Evolutionary conservation across 2,888 invertebrate species (phyloP), one percentile per base, ranked within the genome.

Genomic region (Eremobia ochroleuca): DNA sequence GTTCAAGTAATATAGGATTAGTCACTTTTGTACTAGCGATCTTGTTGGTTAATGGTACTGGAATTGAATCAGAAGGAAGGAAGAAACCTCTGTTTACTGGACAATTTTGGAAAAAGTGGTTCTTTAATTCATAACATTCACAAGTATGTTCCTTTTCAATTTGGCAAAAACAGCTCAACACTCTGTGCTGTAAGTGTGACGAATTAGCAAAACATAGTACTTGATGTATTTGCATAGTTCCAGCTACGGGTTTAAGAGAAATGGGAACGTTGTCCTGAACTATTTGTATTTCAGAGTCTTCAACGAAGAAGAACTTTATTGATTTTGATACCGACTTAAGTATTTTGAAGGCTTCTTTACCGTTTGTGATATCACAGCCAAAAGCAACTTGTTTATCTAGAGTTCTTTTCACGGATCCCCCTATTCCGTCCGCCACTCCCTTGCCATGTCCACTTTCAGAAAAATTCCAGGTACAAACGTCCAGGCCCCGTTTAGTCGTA

Each of bases 361-460:
- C 69, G 0, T 75, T 52, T 61, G 69, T 75, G 18, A 75, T 43
- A 70, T 70, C 31, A 25, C n/a, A 0, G 34, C 52, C 21, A 34
- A 62, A 75, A n/a, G 61, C 49, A 69, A 75, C 69, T 4, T 75
- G 68, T 52, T 69, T 69, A 0, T 69, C 74, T 3, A 75, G 0
- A 52, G 49, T 31, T 13, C 74, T 74, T 4, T 74, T 74, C 0
- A 74, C 68, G 0, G 74, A 68, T 0, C 74, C 74, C 0, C 74
- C 74, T 69, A 75, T 68, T 58, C 74, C 74, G 9, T 75, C 74
- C 28, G 74, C 61, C 0, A 75, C 52, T 6, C 74, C 49, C 49
- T 69, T 75, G 0, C 69, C 61, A 1, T 74, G 74, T 0, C 68
- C 74, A 6, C 61, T 74, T 59, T 74, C 74, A 0, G 74, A 74